Conservation (phyloP, 2,888 invertebrate genomes). For the Lypha dubia region DNA sequence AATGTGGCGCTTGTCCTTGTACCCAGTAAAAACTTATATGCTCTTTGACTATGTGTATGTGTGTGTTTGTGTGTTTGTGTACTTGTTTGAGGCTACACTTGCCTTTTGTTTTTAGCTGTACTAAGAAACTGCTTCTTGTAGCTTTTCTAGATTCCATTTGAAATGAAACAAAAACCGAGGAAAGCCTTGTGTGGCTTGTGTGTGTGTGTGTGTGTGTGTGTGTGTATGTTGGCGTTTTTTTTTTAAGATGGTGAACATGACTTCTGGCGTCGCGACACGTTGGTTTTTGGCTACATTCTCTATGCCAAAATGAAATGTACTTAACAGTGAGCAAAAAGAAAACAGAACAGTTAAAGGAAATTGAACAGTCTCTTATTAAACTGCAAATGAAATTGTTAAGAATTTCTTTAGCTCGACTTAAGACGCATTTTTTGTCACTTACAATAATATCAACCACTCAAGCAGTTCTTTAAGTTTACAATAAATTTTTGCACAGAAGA, state of each 20-base stretch:
- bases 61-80: conserved; percentile 7
- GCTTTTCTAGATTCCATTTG: conserved; percentile 41
- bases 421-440: not conserved
- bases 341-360: conserved; percentile 23
- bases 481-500: too few species aligned
- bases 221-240: too few species aligned
- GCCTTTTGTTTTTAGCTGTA: conserved; percentile 59
- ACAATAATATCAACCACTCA: not conserved
- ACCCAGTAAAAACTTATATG: conserved; percentile 33
- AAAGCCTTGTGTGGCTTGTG: conserved; percentile 65
- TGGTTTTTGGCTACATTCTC: conserved; percentile 69
- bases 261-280: conserved; percentile 72
- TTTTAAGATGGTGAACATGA: conserved; percentile 65
- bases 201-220: too few species aligned
- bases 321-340: conserved; percentile 14
- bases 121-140: conserved; percentile 31
- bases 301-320: conserved; percentile 35
- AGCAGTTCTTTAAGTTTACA: too few species aligned
- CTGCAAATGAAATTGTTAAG: conserved; percentile 6
- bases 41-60: not conserved
- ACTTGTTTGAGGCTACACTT: too few species aligned
- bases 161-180: conserved; percentile 56
- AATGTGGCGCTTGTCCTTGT: conserved; percentile 73
- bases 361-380: conserved; percentile 15
- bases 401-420: not conserved